Evolutionary conservation across 2,113 vertebrate species (phyloP).

Genomic region (Aphyosemion australe): DNA sequence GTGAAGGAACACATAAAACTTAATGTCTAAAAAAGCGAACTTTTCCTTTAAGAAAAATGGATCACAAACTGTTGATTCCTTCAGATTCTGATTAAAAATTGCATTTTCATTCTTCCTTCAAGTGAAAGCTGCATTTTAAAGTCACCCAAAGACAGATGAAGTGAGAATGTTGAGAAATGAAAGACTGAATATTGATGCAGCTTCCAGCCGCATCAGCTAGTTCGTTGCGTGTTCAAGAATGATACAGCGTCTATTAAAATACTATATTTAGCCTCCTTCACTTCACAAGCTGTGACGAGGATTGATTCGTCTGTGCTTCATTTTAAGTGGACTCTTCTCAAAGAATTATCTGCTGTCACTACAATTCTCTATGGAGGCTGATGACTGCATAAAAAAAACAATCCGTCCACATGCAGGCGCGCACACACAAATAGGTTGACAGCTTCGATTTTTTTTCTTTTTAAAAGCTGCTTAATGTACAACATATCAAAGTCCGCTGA

Average conservation of each 20-base stretch:
- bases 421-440: slow-evolving; percentile 18
- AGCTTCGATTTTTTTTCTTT: not conserved
- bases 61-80: too few relatives aligned
- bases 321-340: slow-evolving; percentile 58
- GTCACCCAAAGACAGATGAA: slow-evolving; percentile 17
- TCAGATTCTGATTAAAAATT: too few relatives aligned
- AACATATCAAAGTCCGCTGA: not conserved
- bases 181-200: slow-evolving; percentile 37
- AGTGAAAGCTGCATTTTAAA: too few relatives aligned
- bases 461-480: not conserved
- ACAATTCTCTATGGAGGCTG: slow-evolving; percentile 62
- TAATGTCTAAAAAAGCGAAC: too few relatives aligned
- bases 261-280: slow-evolving; percentile 53
- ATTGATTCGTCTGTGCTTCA: slow-evolving; percentile 49
- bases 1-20: too few relatives aligned
- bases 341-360: slow-evolving; percentile 72
- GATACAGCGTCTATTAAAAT: slow-evolving; percentile 32
- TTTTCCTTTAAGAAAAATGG: too few relatives aligned
- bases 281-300: slow-evolving; percentile 38
- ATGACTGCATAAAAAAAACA: slow-evolving; percentile 47
- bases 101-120: not conserved
- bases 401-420: slow-evolving; percentile 8
- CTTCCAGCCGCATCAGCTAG: slow-evolving; percentile 20
- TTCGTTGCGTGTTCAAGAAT: slow-evolving; percentile 21
- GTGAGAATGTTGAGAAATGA: slow-evolving; percentile 32